Evolutionary conservation across 1,140 invertebrate genomes (phyloP).

Genomic region (Drosophila aff.): DNA sequence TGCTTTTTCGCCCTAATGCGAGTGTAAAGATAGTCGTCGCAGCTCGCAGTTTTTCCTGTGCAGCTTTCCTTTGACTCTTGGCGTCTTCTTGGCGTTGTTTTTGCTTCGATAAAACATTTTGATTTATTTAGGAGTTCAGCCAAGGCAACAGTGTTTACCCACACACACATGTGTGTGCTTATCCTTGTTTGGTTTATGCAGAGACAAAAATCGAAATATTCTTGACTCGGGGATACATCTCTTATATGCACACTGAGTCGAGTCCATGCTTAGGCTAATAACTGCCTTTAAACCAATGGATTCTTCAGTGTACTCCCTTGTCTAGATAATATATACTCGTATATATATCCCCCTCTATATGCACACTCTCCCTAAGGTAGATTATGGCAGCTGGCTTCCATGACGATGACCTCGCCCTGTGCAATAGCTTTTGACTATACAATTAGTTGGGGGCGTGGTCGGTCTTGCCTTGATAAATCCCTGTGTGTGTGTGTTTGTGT

Average conservation of each 20-base stretch:
- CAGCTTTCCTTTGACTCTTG: slow-evolving; percentile 13
- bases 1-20: slow-evolving; percentile 1
- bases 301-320: slow-evolving; percentile 1
- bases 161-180: not conserved
- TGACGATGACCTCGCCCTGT: slow-evolving; percentile 40
- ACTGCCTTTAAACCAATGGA: not conserved
- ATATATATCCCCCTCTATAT: slow-evolving; percentile 6
- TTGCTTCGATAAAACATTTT: slow-evolving; percentile 42
- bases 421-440: slow-evolving; percentile 52
- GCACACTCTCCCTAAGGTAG: slow-evolving; percentile 15
- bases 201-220: not conserved
- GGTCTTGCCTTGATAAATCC: slow-evolving; percentile 26
- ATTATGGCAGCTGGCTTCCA: slow-evolving; percentile 28
- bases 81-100: not conserved
- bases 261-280: not conserved
- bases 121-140: slow-evolving; percentile 54
- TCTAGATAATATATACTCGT: too few species aligned
- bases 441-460: slow-evolving; percentile 36
- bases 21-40: slow-evolving; percentile 34
- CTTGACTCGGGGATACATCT: not conserved
- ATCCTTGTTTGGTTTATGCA: slow-evolving; percentile 6
- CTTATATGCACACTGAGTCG: not conserved
- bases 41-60: slow-evolving; percentile 27
- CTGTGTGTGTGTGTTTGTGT: slow-evolving; percentile 12
- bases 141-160: slow-evolving; percentile 35